Percentiles rank a stretch among this genome's conserved stretches.
These are phyloP conservation scores for Pygmarrhopalites habei DNA, from an alignment of 1,140 invertebrate genomes.

Conservation along the genomic window DNA sequence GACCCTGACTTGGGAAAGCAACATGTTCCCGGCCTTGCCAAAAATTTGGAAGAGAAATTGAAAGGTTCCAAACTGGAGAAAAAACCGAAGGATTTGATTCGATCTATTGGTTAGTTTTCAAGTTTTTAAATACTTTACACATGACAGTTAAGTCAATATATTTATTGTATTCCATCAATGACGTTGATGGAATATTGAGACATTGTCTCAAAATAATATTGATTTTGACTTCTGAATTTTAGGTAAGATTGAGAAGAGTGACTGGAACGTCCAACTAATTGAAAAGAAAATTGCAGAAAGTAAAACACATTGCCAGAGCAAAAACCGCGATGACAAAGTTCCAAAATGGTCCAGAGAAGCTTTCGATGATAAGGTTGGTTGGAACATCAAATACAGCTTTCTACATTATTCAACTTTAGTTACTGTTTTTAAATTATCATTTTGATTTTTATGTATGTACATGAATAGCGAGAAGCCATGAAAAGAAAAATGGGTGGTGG, in stretches of 20 bases:
- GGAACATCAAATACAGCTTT: not conserved
- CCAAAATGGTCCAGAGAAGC: slow-evolving; percentile 84
- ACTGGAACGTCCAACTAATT: slow-evolving; percentile 87
- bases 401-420: not conserved
- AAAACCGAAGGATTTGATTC: slow-evolving; percentile 75
- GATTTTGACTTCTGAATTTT: too few species aligned
- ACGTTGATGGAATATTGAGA: too few species aligned
- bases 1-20: slow-evolving; percentile 55
- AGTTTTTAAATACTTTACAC: too few species aligned
- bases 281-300: slow-evolving; percentile 84
- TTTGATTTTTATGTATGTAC: not conserved
- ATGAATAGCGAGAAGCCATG: slow-evolving; percentile 62
- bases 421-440: not conserved
- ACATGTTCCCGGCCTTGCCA: slow-evolving; percentile 58
- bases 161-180: too few species aligned
- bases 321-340: slow-evolving; percentile 66
- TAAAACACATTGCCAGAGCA: slow-evolving; percentile 52
- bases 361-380: slow-evolving; percentile 47
- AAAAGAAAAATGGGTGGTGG: slow-evolving; percentile 62
- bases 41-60: slow-evolving; percentile 60
- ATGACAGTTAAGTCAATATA: too few species aligned
- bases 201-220: too few species aligned
- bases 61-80: slow-evolving; percentile 55
- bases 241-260: slow-evolving; percentile 79
- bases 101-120: slow-evolving; percentile 81